Base-by-base conservation (phyloP, 1,140 invertebrate genomes). In the Ips typographus region DNA sequence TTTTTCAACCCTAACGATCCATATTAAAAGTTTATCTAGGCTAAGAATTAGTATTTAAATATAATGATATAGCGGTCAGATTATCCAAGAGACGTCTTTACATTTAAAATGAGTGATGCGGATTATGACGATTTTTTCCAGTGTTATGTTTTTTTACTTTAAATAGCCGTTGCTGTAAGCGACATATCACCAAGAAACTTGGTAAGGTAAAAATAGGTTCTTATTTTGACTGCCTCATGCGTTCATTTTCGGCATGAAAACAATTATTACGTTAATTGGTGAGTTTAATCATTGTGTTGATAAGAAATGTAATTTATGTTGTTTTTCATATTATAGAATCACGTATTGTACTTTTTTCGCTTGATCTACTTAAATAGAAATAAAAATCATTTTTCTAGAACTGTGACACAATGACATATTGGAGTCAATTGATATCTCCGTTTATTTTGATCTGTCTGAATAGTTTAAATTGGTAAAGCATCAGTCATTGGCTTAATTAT, bases 21-120 rank as follows among this genome's bases (percentile, higher is more conserved):
- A 64, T 70, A 52, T 71, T 73, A 64, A 70, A 71, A 60, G 56
- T 56, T 22, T 22, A 22, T 22, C 22, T 57, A 57, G 55, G 55
- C 41, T 57, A 37, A 57, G 38, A 7, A 40, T 47, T 47, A 47
- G 8, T 47, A n/a, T 47, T 47, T 4, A 3, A 55, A 8, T 36
- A 22, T 22, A 22, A 22, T 22, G 22, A 22, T 22, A 22, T 22
- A 22, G 22, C 22, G 22, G 22, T 22, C 22, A 22, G 22, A 22
- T 22, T 22, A 22, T 22, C 22, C 22, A 22, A 22, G 22, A 22
- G 22, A 22, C 22, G 22, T 22, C 22, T 22, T 22, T 22, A 22
- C 22, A 22, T 22, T 22, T 22, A 22, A 22, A 22, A 22, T 22
- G 22, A 22, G 22, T 22, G 22, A 49, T 49, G 44, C 22, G 44